Evolutionary conservation across 2,113 vertebrate genomes (phyloP).

Genomic region (Hippocampus abdominalis): DNA sequence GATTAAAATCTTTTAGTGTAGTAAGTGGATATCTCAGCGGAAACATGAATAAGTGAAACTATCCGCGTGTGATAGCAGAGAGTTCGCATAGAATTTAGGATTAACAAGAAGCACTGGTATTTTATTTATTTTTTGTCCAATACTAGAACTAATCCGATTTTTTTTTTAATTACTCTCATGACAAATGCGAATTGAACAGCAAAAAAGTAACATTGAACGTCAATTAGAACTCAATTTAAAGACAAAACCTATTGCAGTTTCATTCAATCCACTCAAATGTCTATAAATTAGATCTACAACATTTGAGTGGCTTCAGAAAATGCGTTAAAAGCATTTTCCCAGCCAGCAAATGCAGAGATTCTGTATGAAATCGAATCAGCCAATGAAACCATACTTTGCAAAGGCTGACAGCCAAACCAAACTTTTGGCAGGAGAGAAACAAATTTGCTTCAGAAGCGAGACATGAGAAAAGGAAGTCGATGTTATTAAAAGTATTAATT

Average conservation of each 20-base stretch:
- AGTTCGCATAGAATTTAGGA: constrained; percentile 32
- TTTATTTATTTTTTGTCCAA: constrained; percentile 13
- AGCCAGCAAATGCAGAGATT: not conserved
- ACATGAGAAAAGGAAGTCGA: constrained; percentile 79
- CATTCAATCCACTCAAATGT: not conserved
- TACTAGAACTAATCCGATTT: constrained; percentile 33
- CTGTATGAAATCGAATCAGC: constrained; percentile 11
- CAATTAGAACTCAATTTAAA: constrained; percentile 9
- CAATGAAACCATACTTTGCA: not conserved
- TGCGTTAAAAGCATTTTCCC: not conserved
- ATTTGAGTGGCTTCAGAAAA: not conserved
- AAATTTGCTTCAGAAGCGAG: constrained; percentile 21
- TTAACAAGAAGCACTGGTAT: constrained; percentile 33
- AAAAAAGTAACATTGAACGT: constrained; percentile 16
- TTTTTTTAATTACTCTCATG: constrained; percentile 21
- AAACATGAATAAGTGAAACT: constrained; percentile 27
- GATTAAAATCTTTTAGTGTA: constrained; percentile 12
- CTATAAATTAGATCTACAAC: not conserved
- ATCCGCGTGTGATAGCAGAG: constrained; percentile 40
- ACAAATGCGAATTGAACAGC: constrained; percentile 8
- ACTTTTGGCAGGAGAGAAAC: constrained; percentile 14
- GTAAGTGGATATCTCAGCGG: constrained; percentile 1
- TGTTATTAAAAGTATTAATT: constrained; percentile 66
- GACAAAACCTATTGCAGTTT: constrained; percentile 6
- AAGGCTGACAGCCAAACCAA: constrained; percentile 29